Evolutionary conservation across 2,113 vertebrate species (phyloP).

Genomic region (Pelusios castaneus): DNA sequence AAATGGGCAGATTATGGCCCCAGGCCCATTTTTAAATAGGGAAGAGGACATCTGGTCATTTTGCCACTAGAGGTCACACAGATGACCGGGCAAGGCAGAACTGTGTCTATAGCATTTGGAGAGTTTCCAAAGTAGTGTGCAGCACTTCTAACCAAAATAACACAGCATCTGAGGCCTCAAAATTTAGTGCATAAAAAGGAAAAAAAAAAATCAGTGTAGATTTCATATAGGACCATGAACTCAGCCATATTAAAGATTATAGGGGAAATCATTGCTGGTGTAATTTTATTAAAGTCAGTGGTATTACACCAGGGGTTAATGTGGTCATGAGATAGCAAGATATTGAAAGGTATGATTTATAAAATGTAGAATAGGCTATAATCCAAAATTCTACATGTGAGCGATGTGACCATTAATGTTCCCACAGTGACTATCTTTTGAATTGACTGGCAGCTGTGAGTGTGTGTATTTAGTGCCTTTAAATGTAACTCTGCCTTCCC

Average conservation of each 20-base stretch:
- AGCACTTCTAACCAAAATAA: neutral
- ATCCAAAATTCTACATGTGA: slow-evolving; percentile 45
- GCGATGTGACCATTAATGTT: slow-evolving; percentile 21
- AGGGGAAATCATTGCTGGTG: neutral
- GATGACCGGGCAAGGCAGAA: neutral
- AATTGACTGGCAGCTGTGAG: slow-evolving; percentile 32
- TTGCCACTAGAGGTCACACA: neutral
- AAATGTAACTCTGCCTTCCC: neutral
- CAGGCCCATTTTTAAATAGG: neutral
- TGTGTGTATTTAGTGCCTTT: slow-evolving; percentile 58
- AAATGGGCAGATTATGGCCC: neutral
- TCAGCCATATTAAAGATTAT: slow-evolving; percentile 29
- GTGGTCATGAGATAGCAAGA: slow-evolving; percentile 58
- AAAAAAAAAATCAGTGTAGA: slow-evolving; percentile 52
- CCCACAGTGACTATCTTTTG: slow-evolving; percentile 34
- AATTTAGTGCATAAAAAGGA: slow-evolving; percentile 44
- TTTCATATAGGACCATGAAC: slow-evolving; percentile 36
- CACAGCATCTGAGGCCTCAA: slow-evolving; percentile 12
- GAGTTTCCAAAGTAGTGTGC: neutral
- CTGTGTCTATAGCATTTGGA: neutral
- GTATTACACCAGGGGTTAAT: slow-evolving; percentile 47
- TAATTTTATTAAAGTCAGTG: slow-evolving; percentile 62
- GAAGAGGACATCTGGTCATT: neutral
- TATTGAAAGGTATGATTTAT: slow-evolving; percentile 66
- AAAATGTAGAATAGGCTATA: slow-evolving; percentile 51